These are phyloP conservation scores for Barbus barbus DNA, from an alignment of 2,113 vertebrate species.

Conservation along the genomic window DNA sequence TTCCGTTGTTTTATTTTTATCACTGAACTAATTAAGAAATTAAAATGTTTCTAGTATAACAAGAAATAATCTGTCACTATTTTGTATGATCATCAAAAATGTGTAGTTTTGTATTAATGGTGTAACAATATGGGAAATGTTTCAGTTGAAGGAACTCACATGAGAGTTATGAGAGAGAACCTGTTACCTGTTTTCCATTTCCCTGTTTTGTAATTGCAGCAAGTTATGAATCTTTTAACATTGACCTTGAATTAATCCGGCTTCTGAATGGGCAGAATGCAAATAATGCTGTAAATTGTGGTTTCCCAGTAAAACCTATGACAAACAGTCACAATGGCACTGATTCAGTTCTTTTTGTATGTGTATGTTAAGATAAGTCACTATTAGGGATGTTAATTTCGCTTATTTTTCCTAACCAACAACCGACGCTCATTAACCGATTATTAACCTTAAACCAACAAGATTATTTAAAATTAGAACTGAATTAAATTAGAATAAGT, in stretches of 20 bases:
- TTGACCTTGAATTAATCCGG: not conserved
- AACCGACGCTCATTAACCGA: no score
- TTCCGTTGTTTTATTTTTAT: not conserved
- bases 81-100: not conserved
- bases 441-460: no score
- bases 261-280: not conserved
- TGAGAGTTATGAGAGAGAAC: not conserved
- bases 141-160: not conserved
- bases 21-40: not conserved
- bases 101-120: not conserved
- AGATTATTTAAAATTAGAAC: no score
- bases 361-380: no score
- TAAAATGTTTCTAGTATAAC: not conserved
- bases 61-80: not conserved
- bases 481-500: no score
- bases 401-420: no score
- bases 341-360: not conserved
- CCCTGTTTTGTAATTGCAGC: not conserved
- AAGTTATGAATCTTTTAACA: not conserved
- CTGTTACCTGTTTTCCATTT: not conserved
- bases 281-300: not conserved
- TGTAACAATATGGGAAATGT: not conserved
- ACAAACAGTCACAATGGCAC: not conserved
- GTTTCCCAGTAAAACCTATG: not conserved
- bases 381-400: no score